Evolutionary conservation across 2,888 invertebrate species (phyloP), one percentile per base, ranked within the genome.

Genomic region (Lampropteryx suffumata): DNA sequence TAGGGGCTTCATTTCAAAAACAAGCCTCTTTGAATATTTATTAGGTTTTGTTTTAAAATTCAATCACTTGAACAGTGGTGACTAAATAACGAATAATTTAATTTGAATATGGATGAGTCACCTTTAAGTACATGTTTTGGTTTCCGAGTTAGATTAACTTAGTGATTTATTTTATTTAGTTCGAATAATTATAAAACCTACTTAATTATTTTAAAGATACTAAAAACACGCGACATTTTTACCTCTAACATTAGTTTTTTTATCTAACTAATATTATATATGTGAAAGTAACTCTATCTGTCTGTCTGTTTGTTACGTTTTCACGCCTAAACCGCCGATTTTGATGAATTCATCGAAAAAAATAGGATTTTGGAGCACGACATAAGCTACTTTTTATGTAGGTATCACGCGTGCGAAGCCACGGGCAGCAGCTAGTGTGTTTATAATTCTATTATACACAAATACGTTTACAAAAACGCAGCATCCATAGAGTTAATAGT

Each of bases 401-500:
- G n/a, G n/a, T n/a, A n/a, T n/a, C n/a, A n/a, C n/a, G n/a, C n/a
- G n/a, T n/a, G n/a, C n/a, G n/a, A n/a, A n/a, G n/a, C n/a, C n/a
- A n/a, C n/a, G n/a, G n/a, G n/a, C n/a, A n/a, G n/a, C n/a, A 21
- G 21, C 21, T 24, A 24, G 5, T 6, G 5, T 24, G 6, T 24
- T 6, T 24, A 5, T 1, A 7, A 4, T 7, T 24, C 24, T 24
- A 1, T 2, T 3, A 30, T 30, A 29, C 28, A 9, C 24, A 43
- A 48, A 35, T 8, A 14, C 24, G 13, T 27, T 10, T 29, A 54
- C 33, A 70, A 67, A 69, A 68, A 61, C 47, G 6, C 85, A 84
- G 82, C 84, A 82, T 87, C 84, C 74, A 70, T 67, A 75, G 84
- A 83, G 86, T 86, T 85, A 82, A 79, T 71, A 69, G 67, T 65